Conservation (phyloP, 2,888 invertebrate genomes). For the Endotricha flammealis region DNA sequence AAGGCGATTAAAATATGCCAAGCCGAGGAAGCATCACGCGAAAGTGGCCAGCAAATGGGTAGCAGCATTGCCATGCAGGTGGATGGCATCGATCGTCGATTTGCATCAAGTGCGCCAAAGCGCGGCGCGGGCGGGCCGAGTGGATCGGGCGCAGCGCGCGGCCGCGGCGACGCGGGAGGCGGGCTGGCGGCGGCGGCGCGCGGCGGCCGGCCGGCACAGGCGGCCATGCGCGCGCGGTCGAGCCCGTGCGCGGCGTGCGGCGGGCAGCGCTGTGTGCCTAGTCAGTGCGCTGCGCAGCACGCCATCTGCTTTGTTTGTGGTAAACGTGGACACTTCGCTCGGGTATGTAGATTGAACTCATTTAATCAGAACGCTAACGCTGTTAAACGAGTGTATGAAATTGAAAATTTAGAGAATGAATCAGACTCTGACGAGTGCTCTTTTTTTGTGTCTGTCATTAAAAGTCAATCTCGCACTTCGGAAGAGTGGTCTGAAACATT, state of each 20-base stretch:
- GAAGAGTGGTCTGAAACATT: neutral
- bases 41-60: neutral
- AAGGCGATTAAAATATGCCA: constrained; percentile 14
- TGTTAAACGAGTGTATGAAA: constrained; percentile 7
- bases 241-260: neutral
- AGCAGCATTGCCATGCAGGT: neutral
- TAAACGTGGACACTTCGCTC: constrained; percentile 12
- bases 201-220: too few species aligned
- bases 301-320: constrained; percentile 9
- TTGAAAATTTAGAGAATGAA: constrained; percentile 4
- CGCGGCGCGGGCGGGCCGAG: too few species aligned
- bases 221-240: neutral
- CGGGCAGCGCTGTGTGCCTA: neutral
- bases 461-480: neutral
- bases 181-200: too few species aligned
- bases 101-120: too few species aligned
- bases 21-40: constrained; percentile 1
- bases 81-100: neutral
- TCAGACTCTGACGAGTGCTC: constrained; percentile 7
- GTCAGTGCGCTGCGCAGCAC: too few species aligned
- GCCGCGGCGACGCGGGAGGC: neutral
- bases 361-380: neutral
- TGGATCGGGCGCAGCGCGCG: too few species aligned
- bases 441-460: constrained; percentile 8
- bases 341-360: constrained; percentile 8